Evolutionary conservation across 2,797 vertebrate genomes (phyloP), one percentile per base, ranked within the genome.

Genomic region (Peromyscus melanophrys): DNA sequence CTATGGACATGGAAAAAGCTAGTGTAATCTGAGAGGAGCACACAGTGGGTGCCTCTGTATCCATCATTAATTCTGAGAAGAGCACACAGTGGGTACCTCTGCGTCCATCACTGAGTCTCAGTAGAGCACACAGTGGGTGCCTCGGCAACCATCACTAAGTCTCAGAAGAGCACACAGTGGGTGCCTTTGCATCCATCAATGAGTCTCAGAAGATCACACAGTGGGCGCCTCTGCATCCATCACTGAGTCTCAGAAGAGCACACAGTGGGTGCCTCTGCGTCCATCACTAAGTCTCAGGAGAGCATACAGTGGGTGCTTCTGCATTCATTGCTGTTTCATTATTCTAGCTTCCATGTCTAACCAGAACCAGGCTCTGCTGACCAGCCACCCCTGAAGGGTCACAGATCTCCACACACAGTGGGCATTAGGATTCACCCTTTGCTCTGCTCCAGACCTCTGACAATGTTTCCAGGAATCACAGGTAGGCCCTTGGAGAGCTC

Each of bases 111-210:
- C 6, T 0, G 23, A 29, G 6, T 6, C 80, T 67, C 16, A 86
- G 67, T 40, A 40, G 40, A 40, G 46, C 29, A 14, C 43, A 17
- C 0, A 1, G 7, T 37, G n/a, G 46, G 23, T 1, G 52, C 52
- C 67, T 75, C 37, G 1, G 8, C 1, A 0, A 21, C 14, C 4
- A 6, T 0, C 11, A 34, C 17, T 80, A 16, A 34, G 10, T 8
- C 73, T 73, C 14, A 89, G 65, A 17, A 49, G n/a, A 80, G 46
- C 31, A 11, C 37, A 23, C 1, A 6, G 9, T 34, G 40, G 49
- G 23, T 0, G 0, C 43, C 46, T 61, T 34, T 4, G 6, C 3
- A 1, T 27, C 27, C 5, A 8, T 0, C 57, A 59, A 6, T 0
- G 27, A 29, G 9, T 6, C 80, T 73, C 14, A 83, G 67, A 40